phyloP scores from a whole-genome alignment of 2,113 vertebrate genomes.

The Mus spicilegus region DNA sequence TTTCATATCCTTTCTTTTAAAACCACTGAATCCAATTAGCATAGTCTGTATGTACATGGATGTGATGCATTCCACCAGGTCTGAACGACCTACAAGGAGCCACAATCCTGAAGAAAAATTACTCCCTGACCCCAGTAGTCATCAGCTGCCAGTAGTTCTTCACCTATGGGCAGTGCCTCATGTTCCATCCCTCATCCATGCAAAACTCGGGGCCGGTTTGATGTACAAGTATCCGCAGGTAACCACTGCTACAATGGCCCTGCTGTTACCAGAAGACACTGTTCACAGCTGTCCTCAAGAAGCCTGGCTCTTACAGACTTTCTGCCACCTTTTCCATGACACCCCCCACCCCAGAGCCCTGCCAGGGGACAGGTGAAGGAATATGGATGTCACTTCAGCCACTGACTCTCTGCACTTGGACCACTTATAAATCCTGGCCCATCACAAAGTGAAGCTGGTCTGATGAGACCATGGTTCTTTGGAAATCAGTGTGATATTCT shows the following conservation, averaged over 20 bases:
- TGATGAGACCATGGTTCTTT: background rate
- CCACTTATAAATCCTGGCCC: background rate
- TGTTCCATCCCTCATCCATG: background rate
- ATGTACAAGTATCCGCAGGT: background rate
- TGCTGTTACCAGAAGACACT: background rate
- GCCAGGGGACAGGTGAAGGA: background rate
- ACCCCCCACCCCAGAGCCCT: background rate
- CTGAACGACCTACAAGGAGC: background rate
- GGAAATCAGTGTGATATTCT: background rate
- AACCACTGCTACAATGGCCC: background rate
- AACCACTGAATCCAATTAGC: background rate
- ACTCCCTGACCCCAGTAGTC: background rate
- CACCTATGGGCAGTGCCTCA: background rate
- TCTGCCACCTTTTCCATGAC: background rate
- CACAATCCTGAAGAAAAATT: background rate
- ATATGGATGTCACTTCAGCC: background rate
- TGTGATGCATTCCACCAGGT: background rate
- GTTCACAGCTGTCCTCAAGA: background rate
- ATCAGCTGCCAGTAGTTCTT: background rate
- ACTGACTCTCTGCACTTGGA: background rate
- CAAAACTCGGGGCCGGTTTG: background rate
- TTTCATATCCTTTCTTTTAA: background rate
- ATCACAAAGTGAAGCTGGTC: background rate
- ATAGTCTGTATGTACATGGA: background rate
- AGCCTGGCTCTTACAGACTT: no score